Conservation (phyloP, 2,888 invertebrate species). For the Tipula vernalis region DNA sequence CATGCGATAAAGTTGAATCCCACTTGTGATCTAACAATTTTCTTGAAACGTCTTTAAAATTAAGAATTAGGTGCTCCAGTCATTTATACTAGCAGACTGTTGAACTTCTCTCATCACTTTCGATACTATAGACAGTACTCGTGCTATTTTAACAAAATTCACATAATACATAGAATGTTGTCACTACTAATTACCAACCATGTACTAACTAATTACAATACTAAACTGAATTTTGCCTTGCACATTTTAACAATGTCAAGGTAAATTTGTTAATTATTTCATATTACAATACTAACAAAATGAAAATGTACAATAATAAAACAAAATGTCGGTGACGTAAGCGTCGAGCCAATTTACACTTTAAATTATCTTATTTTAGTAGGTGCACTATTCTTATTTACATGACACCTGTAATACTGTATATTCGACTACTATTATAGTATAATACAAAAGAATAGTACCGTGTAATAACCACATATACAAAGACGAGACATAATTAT, state of each 20-base stretch:
- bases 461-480: not conserved
- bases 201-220: not conserved
- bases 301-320: not conserved
- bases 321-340: not conserved
- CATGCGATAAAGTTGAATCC: too few relatives aligned
- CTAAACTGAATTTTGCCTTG: not conserved
- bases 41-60: too few relatives aligned
- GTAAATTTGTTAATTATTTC: not conserved
- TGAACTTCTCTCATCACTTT: too few relatives aligned
- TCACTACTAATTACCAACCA: too few relatives aligned
- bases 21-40: too few relatives aligned
- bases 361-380: too few relatives aligned
- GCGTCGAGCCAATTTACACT: not conserved
- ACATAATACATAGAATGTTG: too few relatives aligned
- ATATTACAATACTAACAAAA: not conserved
- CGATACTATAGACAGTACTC: too few relatives aligned
- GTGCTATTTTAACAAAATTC: too few relatives aligned
- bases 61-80: too few relatives aligned
- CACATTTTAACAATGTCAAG: not conserved
- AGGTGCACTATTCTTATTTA: not conserved
- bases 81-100: too few relatives aligned
- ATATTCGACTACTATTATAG: not conserved
- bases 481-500: not conserved
- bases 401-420: not conserved
- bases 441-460: not conserved